Evolutionary conservation across 2,888 invertebrate genomes (phyloP), one percentile per base, ranked within the genome.

Genomic region (Cabera pusaria): DNA sequence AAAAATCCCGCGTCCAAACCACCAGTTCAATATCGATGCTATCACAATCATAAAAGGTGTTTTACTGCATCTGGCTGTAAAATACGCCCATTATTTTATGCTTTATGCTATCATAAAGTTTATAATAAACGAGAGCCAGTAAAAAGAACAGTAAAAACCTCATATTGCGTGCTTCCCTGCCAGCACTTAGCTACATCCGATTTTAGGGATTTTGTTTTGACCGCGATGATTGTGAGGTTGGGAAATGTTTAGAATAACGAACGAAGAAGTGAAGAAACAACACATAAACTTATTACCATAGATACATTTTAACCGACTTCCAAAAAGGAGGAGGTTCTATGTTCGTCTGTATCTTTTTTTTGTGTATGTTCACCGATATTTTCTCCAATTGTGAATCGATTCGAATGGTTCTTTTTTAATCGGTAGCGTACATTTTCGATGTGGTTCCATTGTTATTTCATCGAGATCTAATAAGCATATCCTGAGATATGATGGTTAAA

Each of bases 91-190:
- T 86, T 83, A 86, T 80, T 81, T 70, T 77, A 83, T 76, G 68
- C 72, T 83, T 86, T 84, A 85, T 82, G 71, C 61, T 56, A 60
- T 58, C 75, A 78, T 87, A 87, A 87, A 84, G 66, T 83, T 85
- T 82, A 83, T 86, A 84, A 84, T 84, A 84, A 84, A 85, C 80
- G 79, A 66, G 66, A 65, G 48, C 48, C 68, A 69, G 66, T 84
- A 83, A 83, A 83, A 80, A 72, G 48, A 52, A 66, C 62, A 65
- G 72, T 79, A 75, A 68, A 68, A 55, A 47, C 37, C 40, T 70
- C 73, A 72, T 73, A 76, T 85, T 69, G 80, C 80, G 73, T 76
- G 71, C 51, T 17, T 29, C 42, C 43, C 56, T 41, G 42, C 44
- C 44, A 40, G 59, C 64, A 59, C 64, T 68, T 63, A 66, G 31